Conservation (phyloP, 1,140 invertebrate genomes). For the Leptinotarsa defecta region DNA sequence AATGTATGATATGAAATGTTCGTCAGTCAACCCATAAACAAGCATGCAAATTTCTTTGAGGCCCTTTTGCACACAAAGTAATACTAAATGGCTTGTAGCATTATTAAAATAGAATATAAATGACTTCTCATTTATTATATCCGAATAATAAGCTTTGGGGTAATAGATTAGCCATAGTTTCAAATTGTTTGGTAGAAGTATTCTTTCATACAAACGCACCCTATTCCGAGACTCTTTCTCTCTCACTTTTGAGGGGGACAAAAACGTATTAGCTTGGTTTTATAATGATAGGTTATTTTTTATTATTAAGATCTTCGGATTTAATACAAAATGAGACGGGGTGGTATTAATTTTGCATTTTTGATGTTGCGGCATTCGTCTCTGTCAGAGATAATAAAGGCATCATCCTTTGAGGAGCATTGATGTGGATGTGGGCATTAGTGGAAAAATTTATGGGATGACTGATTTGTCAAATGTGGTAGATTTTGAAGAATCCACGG, state of each 20-base stretch:
- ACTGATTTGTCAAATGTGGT: background rate
- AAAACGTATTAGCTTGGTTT: conserved; percentile 40
- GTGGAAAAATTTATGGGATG: conserved; percentile 16
- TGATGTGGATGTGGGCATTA: conserved; percentile 10
- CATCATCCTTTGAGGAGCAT: conserved; percentile 26
- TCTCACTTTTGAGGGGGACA: conserved; percentile 21
- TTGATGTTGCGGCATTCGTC: conserved; percentile 35
- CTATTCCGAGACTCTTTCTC: conserved; percentile 30
- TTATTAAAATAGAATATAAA: conserved; percentile 48
- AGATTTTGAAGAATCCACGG: too few relatives aligned
- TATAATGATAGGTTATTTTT: conserved; percentile 50
- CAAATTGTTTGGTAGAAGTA: conserved; percentile 34
- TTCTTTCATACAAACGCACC: conserved; percentile 36
- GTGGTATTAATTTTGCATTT: conserved; percentile 44
- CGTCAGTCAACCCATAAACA: background rate
- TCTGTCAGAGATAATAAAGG: conserved; percentile 42
- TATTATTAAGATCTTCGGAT: conserved; percentile 48
- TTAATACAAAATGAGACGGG: conserved; percentile 43
- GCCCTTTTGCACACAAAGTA: conserved; percentile 30
- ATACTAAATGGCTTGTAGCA: conserved; percentile 46
- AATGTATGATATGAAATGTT: too few relatives aligned
- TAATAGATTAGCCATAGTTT: conserved; percentile 48
- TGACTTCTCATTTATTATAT: conserved; percentile 42
- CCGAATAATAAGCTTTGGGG: conserved; percentile 48
- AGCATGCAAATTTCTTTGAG: conserved; percentile 21